Evolutionary conservation across 2,113 vertebrate species (phyloP).

Genomic region (Crotalus horridus): DNA sequence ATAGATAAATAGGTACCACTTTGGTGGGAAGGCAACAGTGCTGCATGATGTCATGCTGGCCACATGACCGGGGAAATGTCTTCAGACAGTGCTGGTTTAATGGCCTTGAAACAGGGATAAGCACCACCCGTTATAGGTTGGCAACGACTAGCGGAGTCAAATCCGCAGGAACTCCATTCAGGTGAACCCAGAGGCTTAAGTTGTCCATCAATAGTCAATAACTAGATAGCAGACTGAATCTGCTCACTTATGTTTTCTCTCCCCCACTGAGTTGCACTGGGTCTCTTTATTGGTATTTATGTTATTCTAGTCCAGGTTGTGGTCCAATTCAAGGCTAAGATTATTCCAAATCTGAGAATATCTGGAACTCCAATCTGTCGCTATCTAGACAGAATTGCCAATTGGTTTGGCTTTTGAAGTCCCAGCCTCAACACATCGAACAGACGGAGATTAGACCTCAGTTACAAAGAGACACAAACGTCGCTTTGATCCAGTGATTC

Average conservation of each 20-base stretch:
- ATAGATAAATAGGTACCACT: no score
- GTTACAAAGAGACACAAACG: background rate
- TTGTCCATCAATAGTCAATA: background rate
- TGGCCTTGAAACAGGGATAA: no score
- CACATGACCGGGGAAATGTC: no score
- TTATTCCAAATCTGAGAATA: background rate
- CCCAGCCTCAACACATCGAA: background rate
- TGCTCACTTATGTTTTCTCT: background rate
- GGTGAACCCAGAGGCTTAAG: background rate
- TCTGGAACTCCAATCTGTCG: no score
- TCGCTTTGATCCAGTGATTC: conserved; percentile 18
- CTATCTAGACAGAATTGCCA: background rate
- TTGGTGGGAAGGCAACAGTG: no score
- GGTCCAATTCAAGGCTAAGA: background rate
- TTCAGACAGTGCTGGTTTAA: no score
- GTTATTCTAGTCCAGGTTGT: background rate
- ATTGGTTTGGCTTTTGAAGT: background rate
- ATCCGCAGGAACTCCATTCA: background rate
- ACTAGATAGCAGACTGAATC: background rate
- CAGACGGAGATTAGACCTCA: background rate
- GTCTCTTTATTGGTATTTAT: background rate
- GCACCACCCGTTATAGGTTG: no score
- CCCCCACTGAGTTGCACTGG: background rate
- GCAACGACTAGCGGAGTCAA: no score
- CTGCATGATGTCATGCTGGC: no score